Evolutionary conservation across 2,888 invertebrate species (phyloP).

Genomic region (Coelinius sp.): DNA sequence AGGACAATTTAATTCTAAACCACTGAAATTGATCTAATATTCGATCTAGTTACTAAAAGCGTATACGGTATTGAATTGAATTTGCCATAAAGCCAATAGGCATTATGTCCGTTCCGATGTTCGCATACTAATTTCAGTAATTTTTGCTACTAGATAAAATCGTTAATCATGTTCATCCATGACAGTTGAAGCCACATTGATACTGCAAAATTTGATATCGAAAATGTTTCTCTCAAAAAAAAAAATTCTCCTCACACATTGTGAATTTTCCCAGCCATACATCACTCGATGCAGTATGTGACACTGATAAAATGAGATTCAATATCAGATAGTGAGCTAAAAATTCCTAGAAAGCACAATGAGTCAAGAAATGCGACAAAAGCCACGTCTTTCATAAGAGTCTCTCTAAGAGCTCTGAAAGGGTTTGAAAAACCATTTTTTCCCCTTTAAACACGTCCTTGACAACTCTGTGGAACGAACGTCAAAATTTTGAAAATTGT

Average conservation of each 20-base stretch:
- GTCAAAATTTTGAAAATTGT: too few relatives aligned
- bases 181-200: too few relatives aligned
- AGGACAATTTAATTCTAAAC: not conserved
- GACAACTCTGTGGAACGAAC: not conserved
- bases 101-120: too few relatives aligned
- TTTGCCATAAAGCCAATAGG: too few relatives aligned
- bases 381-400: not conserved
- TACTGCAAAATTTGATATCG: not conserved
- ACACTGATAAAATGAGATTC: not conserved
- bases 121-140: too few relatives aligned
- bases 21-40: too few relatives aligned
- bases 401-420: not conserved
- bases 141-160: too few relatives aligned
- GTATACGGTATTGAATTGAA: too few relatives aligned
- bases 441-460: too few relatives aligned
- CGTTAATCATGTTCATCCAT: too few relatives aligned
- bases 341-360: not conserved
- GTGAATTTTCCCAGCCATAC: not conserved
- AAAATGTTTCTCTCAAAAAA: too few relatives aligned
- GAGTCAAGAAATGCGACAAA: not conserved
- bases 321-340: not conserved
- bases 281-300: not conserved
- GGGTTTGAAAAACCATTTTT: not conserved
- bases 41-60: too few relatives aligned
- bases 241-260: not conserved